Evolutionary conservation across 2,888 invertebrate genomes (phyloP), one percentile per base, ranked within the genome.

Genomic region (Bimastos eiseni): DNA sequence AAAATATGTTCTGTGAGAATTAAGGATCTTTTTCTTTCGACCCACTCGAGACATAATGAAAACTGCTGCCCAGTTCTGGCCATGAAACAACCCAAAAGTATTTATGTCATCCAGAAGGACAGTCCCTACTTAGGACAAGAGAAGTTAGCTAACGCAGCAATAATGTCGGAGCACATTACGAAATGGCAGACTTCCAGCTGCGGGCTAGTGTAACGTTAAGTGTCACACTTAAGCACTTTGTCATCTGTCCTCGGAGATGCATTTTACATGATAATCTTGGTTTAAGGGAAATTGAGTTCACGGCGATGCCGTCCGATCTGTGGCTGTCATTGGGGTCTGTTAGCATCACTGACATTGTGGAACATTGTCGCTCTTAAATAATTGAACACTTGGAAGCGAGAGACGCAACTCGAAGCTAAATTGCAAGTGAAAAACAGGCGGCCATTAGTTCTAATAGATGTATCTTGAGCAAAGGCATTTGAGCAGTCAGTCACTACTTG

Each of bases 231-330:
- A 70, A 49, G 37, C 86, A 86, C 86, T 36, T 86, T 86, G 86
- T 34, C 86, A 86, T 86, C 34, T 19, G 34, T 86, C 37, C 19
- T 86, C 17, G 2, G 86, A 34, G 37, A 37, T 86, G 30, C 34
- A 86, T 86, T 86, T 86, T 86, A 37, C 86, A 86, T 36, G 86
- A 86, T 86, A n/a, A 34, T 86, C 86, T 86, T 37, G 86, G 34
- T 86, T 37, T 84, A 86, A 21, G 21, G 34, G 86, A 86, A 24
- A 86, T 86, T 86, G 86, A 37, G 86, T 34, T 86, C 86, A 86
- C 17, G 36, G 34, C 34, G 21, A 86, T 34, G 33, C 36, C 17
- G 86, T 86, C 86, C 6, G 33, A 17, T 34, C 17, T 30, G 17
- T n/a, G 70, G 70, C 70, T 70, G 70, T 70, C n/a, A n/a, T 70